Conservation (phyloP, 2,113 vertebrate species). For the Grus americana region DNA sequence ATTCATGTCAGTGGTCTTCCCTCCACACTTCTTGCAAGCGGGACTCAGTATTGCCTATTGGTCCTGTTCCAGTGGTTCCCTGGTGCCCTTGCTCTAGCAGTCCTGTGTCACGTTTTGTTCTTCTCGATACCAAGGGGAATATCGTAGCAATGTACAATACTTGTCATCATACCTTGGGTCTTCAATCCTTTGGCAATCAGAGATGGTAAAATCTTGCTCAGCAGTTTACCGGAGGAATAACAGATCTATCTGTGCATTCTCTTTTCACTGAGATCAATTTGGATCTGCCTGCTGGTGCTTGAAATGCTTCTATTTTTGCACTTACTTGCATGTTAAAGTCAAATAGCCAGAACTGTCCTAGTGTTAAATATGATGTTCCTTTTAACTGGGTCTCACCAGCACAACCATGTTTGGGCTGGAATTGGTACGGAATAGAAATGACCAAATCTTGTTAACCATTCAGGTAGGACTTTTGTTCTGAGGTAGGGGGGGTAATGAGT, state of each 20-base stretch:
- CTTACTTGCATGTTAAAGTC: background rate
- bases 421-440: background rate
- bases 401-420: background rate
- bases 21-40: accelerated
- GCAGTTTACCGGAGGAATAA: background rate
- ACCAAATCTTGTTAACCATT: background rate
- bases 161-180: background rate
- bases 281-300: background rate
- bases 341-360: background rate
- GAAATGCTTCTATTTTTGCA: background rate
- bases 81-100: background rate
- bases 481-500: background rate
- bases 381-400: background rate
- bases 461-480: background rate
- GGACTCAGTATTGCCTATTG: background rate
- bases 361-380: background rate
- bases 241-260: background rate
- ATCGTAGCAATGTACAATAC: accelerated
- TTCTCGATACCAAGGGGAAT: background rate
- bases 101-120: background rate
- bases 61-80: background rate
- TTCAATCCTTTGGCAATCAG: background rate
- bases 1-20: background rate
- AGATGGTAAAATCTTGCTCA: background rate
- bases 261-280: background rate